Conservation (phyloP, 2,797 vertebrate genomes). For the Enteromius unitaeniatus region DNA sequence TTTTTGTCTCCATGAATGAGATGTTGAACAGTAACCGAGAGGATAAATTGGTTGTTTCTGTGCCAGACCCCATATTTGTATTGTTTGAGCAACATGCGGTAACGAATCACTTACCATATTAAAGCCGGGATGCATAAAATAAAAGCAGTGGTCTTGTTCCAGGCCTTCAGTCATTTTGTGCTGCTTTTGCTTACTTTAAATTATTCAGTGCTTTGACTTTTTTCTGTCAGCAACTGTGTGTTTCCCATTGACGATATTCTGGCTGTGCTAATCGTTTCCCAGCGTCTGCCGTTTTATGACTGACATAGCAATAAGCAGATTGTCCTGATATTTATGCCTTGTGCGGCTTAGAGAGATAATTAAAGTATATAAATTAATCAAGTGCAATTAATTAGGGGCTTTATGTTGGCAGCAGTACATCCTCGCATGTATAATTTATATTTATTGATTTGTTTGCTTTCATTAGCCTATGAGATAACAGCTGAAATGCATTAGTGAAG, state of each 20-base stretch:
- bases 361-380: conserved; percentile 99
- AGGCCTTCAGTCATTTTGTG: conserved; percentile 80
- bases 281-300: conserved; percentile 96
- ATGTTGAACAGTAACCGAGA: not conserved
- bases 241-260: conserved; percentile 84
- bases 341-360: conserved; percentile 99
- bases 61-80: conserved; percentile 47
- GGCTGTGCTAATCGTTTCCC: conserved; percentile 91
- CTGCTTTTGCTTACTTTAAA: conserved; percentile 88
- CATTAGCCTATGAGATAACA: conserved; percentile 99
- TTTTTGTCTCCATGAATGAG: not conserved
- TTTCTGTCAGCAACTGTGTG: conserved; percentile 81
- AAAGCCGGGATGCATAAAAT: conserved; percentile 61
- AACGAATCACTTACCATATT: conserved; percentile 68
- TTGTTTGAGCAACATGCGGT: conserved; percentile 49
- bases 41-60: conserved; percentile 54
- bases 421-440: conserved; percentile 99
- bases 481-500: conserved; percentile 96
- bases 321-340: conserved; percentile 99
- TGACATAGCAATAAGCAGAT: conserved; percentile 99
- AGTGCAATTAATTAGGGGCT: conserved; percentile 99
- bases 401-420: conserved; percentile 99
- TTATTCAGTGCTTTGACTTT: conserved; percentile 86
- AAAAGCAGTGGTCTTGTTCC: conserved; percentile 71
- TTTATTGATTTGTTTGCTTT: conserved; percentile 99